Percentiles rank a stretch among this genome's conserved stretches.
phyloP scores from a whole-genome alignment of 2,888 invertebrate species.

The Nomada fucata region DNA sequence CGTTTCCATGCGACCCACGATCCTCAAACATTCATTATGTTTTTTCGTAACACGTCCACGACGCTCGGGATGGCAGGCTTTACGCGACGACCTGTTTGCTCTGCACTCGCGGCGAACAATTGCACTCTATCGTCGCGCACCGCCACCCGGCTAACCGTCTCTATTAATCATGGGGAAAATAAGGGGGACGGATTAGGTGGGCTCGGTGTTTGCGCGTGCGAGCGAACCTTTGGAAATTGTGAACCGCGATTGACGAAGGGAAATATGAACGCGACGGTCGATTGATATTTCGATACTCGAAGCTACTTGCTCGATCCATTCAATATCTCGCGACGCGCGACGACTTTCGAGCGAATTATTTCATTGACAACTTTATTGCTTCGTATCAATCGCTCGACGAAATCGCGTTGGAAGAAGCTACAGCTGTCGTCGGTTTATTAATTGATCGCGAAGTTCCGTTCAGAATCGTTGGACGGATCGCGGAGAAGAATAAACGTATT shows the following conservation, averaged over 20 bases:
- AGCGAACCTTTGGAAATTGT: background rate
- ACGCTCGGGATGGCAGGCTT: constrained; percentile 47
- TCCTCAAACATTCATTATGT: constrained; percentile 83
- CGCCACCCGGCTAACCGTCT: constrained; percentile 54
- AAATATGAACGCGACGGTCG: background rate
- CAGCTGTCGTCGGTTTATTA: too few relatives aligned
- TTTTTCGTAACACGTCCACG: constrained; percentile 79
- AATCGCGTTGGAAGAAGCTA: too few relatives aligned
- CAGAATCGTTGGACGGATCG: too few relatives aligned
- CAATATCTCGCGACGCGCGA: too few relatives aligned
- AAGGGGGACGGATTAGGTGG: constrained; percentile 8
- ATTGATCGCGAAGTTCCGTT: too few relatives aligned
- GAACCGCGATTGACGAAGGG: background rate
- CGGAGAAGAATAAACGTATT: background rate
- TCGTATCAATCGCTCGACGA: too few relatives aligned
- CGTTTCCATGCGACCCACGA: constrained; percentile 71
- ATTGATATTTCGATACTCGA: constrained; percentile 14
- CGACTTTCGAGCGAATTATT: too few relatives aligned
- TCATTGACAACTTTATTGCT: too few relatives aligned
- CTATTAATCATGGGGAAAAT: constrained; percentile 60
- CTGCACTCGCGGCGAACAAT: constrained; percentile 50
- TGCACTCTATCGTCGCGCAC: constrained; percentile 51
- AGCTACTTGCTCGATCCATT: background rate
- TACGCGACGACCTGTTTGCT: constrained; percentile 55
- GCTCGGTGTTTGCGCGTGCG: background rate